Base-by-base conservation (phyloP, 2,888 invertebrate species). In the Pollenia labialis region DNA sequence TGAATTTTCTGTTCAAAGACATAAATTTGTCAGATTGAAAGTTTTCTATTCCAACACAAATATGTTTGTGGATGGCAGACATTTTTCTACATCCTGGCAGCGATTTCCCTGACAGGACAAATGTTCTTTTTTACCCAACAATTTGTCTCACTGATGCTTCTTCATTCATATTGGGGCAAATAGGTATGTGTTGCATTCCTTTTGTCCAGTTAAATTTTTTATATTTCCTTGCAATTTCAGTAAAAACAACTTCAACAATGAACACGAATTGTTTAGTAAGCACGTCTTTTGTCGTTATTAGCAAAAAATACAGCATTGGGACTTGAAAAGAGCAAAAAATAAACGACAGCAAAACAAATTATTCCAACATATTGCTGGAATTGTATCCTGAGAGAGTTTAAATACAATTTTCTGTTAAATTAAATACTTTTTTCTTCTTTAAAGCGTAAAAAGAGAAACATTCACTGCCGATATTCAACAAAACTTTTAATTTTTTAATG, bases 401-500 rank as follows among this genome's bases (percentile, higher is more conserved):
- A 71, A 60, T 75, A 83, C 58, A 87, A 83, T 87, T 75, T 83
- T 56, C 72, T 72, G 71, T 76, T 60, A 76, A 87, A 87, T 81
- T 81, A 83, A 83, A 83, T 81, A 66, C 48, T 79, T 75, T 81
- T 69, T 76, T 82, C 58, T 64, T 71, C 69, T 48, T 60, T 60
- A 10, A 48, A 74, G n/a, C 12, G 58, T 4, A 40, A 48, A 46
- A n/a, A 9, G 18, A 54, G 23, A 52, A 16, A 40, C 11, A 44
- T n/a, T 74, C 48, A 16, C 1, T 8, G 46, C 16, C 18, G 11
- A 32, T 32, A 32, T 58, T 18, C 6, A 48, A 32, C 7, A 48
- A 58, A 74, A 16, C 72, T 58, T 46, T n/a, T 46, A 46, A 46
- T 44, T 46, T 62, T 52, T 62, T 18, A 50, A 16, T 50, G 16